Base-by-base conservation (phyloP, 2,113 vertebrate species). In the Platysternon megacephalum region DNA sequence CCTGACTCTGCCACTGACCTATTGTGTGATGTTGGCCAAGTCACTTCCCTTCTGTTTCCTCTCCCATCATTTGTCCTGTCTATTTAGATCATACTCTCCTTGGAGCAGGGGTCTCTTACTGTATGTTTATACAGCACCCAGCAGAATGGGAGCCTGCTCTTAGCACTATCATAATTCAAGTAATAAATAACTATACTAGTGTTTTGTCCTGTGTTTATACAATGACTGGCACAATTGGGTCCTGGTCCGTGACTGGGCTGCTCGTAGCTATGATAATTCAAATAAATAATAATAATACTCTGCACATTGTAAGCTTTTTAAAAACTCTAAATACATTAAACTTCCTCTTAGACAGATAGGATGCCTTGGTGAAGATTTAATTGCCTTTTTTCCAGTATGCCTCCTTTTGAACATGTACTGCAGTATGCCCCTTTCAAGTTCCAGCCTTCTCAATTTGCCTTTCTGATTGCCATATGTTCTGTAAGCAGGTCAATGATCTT, bases 401-500 rank as follows among this genome's bases (percentile, higher is more conserved):
- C 29, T 91, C 79, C 56, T 80, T 89, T 89, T 84, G 86, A 87
- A 81, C 58, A 46, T 0, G 0, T 39, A 46, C 86, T 55, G 48
- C 48, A 0, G 0, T 83, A 26, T 7, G 5, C 51, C 52, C 56
- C 72, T 88, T 90, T 88, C 78, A 92, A 94, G 46, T 82, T 51
- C 58, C 61, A 35, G 39, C 76, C 79, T 83, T 93, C 84, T 48
- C 42, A 83, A 90, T 90, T 76, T 65, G 79, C 79, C 32, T 84
- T 61, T 72, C 76, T 39, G 56, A n/a, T 79, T 80, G 48, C 72
- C 0, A 0, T 35, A 29, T 65, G 72, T 81, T 93, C 83, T 32
- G 4, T 0, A 2, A 58, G 42, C 8, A 0, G 0, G 39, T 74
- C 87, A 87, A 49, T 14, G 52, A 78, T 39, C 52, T 79, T 87